Percentiles rank a stretch among this genome's conserved stretches.
Evolutionary conservation across 2,888 invertebrate species (phyloP).

Genomic region (Acronicta aceris): DNA sequence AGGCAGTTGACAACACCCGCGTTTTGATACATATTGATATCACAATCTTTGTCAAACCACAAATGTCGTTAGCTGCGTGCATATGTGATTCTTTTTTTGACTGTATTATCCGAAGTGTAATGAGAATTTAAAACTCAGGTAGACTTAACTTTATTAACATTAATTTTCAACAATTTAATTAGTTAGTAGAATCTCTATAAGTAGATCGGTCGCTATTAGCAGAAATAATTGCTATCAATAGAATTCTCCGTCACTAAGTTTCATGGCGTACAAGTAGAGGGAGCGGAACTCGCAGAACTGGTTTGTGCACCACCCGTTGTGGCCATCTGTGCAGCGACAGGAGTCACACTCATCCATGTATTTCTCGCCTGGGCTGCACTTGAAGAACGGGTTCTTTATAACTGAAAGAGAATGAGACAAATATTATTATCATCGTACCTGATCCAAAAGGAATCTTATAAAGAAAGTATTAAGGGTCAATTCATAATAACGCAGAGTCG

Average conservation of each 20-base stretch:
- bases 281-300: conserved; percentile 84
- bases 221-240: conserved; percentile 67
- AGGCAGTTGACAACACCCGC: no score
- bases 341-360: conserved; percentile 88
- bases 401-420: conserved; percentile 61
- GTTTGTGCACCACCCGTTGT: conserved; percentile 83
- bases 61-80: no score
- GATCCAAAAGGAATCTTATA: no score
- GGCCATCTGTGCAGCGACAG: conserved; percentile 84
- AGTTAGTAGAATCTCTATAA: background rate
- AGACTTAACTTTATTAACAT: conserved; percentile 20
- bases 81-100: no score
- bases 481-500: no score
- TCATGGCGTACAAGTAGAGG: conserved; percentile 81
- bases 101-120: background rate
- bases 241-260: conserved; percentile 82
- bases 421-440: no score
- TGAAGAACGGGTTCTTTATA: conserved; percentile 87
- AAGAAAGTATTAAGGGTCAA: no score
- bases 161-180: conserved; percentile 1
- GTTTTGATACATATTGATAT: no score
- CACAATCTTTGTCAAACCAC: no score
- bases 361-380: conserved; percentile 85
- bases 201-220: no score
- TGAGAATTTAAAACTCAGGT: background rate